Percentiles rank a stretch among this genome's conserved stretches.
phyloP scores from a whole-genome alignment of 2,888 invertebrate genomes.

The Lochmaea crataegi region DNA sequence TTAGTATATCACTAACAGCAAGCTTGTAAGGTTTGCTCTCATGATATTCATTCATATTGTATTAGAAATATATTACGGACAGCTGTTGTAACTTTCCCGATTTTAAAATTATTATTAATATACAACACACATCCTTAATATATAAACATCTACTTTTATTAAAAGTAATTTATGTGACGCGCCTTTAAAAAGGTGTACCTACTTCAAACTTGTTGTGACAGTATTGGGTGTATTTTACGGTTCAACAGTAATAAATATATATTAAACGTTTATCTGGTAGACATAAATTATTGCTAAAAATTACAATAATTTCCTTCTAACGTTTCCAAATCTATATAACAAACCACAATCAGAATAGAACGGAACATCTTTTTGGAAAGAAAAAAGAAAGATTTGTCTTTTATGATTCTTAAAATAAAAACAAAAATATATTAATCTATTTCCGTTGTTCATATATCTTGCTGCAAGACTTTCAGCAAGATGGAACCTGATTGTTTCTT shows the following conservation, averaged over 20 bases:
- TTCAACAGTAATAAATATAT: conserved; percentile 1
- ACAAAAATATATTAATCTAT: too few relatives aligned
- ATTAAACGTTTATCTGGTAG: not conserved
- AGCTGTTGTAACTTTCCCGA: not conserved
- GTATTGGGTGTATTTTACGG: not conserved
- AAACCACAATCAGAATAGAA: not conserved
- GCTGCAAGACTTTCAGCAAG: too few relatives aligned
- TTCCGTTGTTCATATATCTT: too few relatives aligned
- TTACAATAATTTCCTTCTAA: not conserved
- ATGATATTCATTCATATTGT: not conserved
- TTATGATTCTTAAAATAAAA: too few relatives aligned
- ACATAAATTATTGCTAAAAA: conserved; percentile 7
- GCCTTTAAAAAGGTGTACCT: conserved; percentile 7
- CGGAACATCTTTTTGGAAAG: too few relatives aligned
- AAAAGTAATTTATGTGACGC: conserved; percentile 4
- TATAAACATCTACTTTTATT: conserved; percentile 5
- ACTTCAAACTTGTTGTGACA: conserved; percentile 9
- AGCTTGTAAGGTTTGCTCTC: not conserved
- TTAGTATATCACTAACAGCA: not conserved
- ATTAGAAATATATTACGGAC: conserved; percentile 1
- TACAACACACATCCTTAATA: not conserved
- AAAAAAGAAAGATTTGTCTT: too few relatives aligned
- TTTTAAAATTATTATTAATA: conserved; percentile 6
- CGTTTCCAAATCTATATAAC: not conserved
- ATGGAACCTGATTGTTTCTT: too few relatives aligned